These are phyloP conservation scores for Drosophila anomelani DNA, from an alignment of 2,888 invertebrate species.

Conservation along the genomic window DNA sequence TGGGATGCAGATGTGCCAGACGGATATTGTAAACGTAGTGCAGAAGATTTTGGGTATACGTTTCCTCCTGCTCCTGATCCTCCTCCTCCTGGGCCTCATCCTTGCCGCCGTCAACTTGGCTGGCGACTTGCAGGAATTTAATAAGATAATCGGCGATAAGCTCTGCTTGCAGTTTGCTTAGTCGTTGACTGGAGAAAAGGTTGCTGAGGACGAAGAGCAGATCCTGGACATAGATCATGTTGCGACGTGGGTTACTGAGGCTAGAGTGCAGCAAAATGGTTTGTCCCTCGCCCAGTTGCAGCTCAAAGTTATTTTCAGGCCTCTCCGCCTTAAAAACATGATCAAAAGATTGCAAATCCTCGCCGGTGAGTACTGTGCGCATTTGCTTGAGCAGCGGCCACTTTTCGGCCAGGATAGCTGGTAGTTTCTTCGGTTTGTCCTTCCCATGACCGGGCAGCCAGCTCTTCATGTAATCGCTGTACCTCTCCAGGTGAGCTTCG, in stretches of 20 bases:
- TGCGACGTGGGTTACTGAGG: constrained; percentile 73
- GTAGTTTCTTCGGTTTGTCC: constrained; percentile 15
- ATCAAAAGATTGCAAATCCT: constrained; percentile 64
- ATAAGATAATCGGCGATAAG: constrained; percentile 72
- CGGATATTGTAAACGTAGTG: constrained; percentile 82
- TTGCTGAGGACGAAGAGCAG: constrained; percentile 75
- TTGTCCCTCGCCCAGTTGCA: constrained; percentile 71
- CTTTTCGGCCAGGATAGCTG: constrained; percentile 22
- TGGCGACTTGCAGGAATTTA: constrained; percentile 62
- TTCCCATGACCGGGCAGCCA: constrained; percentile 50
- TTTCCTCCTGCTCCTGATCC: constrained; percentile 39
- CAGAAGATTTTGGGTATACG: constrained; percentile 68
- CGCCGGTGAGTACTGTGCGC: constrained; percentile 57
- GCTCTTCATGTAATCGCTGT: constrained; percentile 65
- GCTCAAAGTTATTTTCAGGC: constrained; percentile 47
- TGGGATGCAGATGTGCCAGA: constrained; percentile 69
- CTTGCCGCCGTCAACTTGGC: constrained; percentile 48
- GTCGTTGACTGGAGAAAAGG: constrained; percentile 56
- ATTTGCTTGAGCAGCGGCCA: constrained; percentile 69
- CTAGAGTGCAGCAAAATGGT: constrained; percentile 55
- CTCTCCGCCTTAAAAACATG: constrained; percentile 23
- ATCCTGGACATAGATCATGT: constrained; percentile 81
- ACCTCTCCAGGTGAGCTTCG: constrained; percentile 47
- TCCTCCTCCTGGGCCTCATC: constrained; percentile 20
- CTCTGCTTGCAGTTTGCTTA: constrained; percentile 66